Evolutionary conservation across 2,113 vertebrate species (phyloP).

Genomic region (Nycticebus coucang): DNA sequence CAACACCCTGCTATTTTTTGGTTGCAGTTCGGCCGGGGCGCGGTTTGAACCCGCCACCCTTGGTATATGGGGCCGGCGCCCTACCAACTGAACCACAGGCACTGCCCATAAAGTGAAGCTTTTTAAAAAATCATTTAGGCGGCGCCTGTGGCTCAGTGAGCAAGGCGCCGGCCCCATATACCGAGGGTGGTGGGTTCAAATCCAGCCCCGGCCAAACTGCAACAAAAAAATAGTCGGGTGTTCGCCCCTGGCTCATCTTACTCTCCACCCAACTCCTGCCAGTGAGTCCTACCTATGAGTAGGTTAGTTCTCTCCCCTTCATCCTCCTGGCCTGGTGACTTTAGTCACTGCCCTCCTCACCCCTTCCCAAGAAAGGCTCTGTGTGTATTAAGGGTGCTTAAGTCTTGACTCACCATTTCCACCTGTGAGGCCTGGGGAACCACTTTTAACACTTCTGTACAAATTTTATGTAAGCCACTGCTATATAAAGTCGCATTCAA

Average conservation of each 20-base stretch:
- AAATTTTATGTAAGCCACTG: constrained; percentile 37
- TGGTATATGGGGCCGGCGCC: too few species aligned
- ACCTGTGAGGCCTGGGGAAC: background rate
- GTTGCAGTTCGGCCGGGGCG: too few species aligned
- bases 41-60: too few species aligned
- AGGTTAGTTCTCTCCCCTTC: background rate
- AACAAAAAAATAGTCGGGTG: too few species aligned
- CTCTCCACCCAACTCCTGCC: background rate
- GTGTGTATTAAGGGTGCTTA: constrained; percentile 6
- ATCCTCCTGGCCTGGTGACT: background rate
- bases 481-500: background rate
- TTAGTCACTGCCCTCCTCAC: background rate
- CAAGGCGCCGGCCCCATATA: too few species aligned
- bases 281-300: background rate
- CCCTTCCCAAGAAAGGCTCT: background rate
- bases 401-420: background rate
- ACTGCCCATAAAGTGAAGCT: too few species aligned
- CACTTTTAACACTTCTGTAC: constrained; percentile 43
- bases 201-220: too few species aligned
- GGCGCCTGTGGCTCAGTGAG: too few species aligned
- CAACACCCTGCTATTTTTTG: too few species aligned
- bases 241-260: background rate
- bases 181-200: too few species aligned
- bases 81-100: too few species aligned
- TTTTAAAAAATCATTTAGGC: too few species aligned